These are phyloP conservation scores for Poeciliopsis retropinna DNA, from an alignment of 2,113 vertebrate genomes.

Conservation along the genomic window DNA sequence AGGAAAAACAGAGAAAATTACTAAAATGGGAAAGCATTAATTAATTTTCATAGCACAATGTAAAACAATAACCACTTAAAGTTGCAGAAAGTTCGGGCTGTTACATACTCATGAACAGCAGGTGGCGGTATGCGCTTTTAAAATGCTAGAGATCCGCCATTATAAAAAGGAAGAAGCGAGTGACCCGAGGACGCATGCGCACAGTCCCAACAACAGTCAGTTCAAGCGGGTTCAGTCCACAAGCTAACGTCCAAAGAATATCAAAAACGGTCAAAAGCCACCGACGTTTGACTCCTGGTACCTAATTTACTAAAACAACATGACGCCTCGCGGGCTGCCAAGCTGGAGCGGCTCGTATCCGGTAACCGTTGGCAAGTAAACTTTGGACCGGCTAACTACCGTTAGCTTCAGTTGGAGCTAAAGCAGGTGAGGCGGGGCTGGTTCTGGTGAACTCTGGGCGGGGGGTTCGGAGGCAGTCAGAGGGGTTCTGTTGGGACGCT, in stretches of 20 bases:
- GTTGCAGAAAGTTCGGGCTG: too few relatives aligned
- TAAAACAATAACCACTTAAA: too few relatives aligned
- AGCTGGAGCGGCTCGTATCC: not conserved
- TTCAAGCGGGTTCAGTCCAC: not conserved
- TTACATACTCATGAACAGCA: too few relatives aligned
- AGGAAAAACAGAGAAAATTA: too few relatives aligned
- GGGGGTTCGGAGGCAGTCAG: too few relatives aligned
- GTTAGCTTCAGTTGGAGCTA: constrained; percentile 1
- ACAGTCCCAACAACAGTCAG: not conserved
- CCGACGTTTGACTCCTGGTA: not conserved
- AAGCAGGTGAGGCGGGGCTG: not conserved
- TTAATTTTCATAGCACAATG: too few relatives aligned
- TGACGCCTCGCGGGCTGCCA: not conserved
- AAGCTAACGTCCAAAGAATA: not conserved
- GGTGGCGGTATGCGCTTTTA: too few relatives aligned
- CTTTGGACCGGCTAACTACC: constrained; percentile 11
- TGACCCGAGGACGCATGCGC: not conserved
- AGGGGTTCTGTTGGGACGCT: too few relatives aligned
- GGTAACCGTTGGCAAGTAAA: not conserved
- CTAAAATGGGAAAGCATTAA: too few relatives aligned
- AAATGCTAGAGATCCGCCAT: too few relatives aligned
- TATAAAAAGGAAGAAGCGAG: not conserved
- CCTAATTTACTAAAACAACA: not conserved
- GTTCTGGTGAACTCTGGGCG: too few relatives aligned
- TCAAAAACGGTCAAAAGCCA: not conserved